These are phyloP conservation scores for Thalpophila matura DNA, from an alignment of 2,888 invertebrate genomes.

Conservation along the genomic window DNA sequence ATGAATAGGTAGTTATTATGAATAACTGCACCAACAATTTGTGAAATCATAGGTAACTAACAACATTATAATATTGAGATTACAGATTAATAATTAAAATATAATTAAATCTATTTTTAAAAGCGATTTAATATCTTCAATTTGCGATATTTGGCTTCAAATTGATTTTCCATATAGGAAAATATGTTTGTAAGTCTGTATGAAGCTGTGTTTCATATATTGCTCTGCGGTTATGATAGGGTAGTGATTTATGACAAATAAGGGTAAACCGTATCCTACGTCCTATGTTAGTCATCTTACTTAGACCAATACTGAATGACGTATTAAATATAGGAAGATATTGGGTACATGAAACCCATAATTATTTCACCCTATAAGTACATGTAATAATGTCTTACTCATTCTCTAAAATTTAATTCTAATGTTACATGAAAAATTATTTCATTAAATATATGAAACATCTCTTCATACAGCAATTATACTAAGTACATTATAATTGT, in stretches of 20 bases:
- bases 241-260: slow-evolving; percentile 3
- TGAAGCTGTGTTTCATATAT: slow-evolving; percentile 67
- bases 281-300: slow-evolving; percentile 46
- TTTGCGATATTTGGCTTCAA: slow-evolving; percentile 87
- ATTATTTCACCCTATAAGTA: slow-evolving; percentile 23
- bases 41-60: slow-evolving; percentile 86
- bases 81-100: slow-evolving; percentile 74
- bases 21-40: slow-evolving; percentile 80
- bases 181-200: slow-evolving; percentile 60
- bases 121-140: slow-evolving; percentile 74
- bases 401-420: slow-evolving; percentile 4
- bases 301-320: slow-evolving; percentile 42
- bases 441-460: slow-evolving; percentile 59
- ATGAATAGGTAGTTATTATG: slow-evolving; percentile 41
- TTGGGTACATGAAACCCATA: slow-evolving; percentile 4
- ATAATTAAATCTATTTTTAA: slow-evolving; percentile 75
- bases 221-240: slow-evolving; percentile 21
- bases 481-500: slow-evolving; percentile 75
- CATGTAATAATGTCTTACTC: slow-evolving; percentile 6
- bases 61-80: slow-evolving; percentile 80
- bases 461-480: slow-evolving; percentile 59
- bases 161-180: slow-evolving; percentile 72
- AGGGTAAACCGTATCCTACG: slow-evolving; percentile 29
- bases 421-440: background rate
- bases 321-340: slow-evolving; percentile 34